Evolutionary conservation across 1,140 invertebrate species (phyloP).

Genomic region (Drosophila trapezifrons): DNA sequence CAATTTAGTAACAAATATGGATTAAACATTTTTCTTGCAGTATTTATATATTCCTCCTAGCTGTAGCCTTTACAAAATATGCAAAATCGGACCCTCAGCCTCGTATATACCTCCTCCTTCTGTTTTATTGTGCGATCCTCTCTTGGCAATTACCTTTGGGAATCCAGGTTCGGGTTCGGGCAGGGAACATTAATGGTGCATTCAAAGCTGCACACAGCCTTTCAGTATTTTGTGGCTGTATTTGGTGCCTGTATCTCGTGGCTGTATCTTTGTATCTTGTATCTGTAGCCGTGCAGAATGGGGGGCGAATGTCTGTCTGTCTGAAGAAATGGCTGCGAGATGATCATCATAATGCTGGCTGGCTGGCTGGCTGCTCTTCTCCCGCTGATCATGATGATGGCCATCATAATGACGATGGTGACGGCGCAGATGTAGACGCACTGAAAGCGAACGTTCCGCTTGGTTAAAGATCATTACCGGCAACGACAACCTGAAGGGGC

Average conservation of each 20-base stretch:
- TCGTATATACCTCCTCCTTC: background rate
- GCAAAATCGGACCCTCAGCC: background rate
- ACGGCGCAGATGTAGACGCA: constrained; percentile 81
- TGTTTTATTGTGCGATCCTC: background rate
- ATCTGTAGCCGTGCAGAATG: background rate
- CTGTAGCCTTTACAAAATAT: background rate
- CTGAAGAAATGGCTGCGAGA: constrained; percentile 68
- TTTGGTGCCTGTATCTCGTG: constrained; percentile 14
- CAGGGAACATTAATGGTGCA: constrained; percentile 67
- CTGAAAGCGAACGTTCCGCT: constrained; percentile 82
- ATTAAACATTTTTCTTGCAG: no score
- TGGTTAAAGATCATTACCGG: constrained; percentile 83
- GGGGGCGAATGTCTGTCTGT: constrained; percentile 19
- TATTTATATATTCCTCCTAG: no score
- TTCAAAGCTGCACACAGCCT: constrained; percentile 36
- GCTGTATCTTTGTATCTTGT: constrained; percentile 8
- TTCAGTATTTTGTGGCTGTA: constrained; percentile 1
- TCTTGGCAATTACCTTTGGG: constrained; percentile 16
- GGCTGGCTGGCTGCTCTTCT: constrained; percentile 10
- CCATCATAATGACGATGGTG: constrained; percentile 59
- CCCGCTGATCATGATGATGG: constrained; percentile 27
- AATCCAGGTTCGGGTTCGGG: constrained; percentile 55
- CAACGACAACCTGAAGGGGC: constrained; percentile 58
- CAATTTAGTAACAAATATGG: no score
- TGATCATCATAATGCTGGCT: constrained; percentile 37